These are phyloP conservation scores for Nicator chloris DNA, from an alignment of 2,113 vertebrate species.

Conservation along the genomic window DNA sequence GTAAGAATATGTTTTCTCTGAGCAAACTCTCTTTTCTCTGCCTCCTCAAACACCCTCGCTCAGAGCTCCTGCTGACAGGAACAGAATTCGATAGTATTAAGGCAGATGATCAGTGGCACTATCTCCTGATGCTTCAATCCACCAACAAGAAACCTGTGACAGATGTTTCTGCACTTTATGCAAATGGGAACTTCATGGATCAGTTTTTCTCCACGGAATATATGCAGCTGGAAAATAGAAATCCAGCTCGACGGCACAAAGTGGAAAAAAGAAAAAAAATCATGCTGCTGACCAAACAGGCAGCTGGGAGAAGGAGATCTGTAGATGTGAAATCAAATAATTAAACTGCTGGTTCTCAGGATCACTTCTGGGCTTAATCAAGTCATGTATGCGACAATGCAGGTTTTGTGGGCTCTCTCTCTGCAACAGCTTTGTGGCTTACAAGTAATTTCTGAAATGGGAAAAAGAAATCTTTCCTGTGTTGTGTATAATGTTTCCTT, in stretches of 20 bases:
- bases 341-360: background rate
- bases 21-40: background rate
- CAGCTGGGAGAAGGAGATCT: background rate
- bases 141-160: slow-evolving; percentile 42
- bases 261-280: background rate
- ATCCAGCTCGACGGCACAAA: slow-evolving; percentile 17
- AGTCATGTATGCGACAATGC: rapidly evolving
- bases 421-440: background rate
- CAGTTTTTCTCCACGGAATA: slow-evolving; percentile 64
- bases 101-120: slow-evolving; percentile 4
- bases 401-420: background rate
- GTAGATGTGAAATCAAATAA: background rate
- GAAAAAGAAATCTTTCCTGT: background rate
- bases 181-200: slow-evolving; percentile 73
- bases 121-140: slow-evolving; percentile 34
- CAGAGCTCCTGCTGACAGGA: background rate
- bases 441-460: background rate
- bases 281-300: background rate
- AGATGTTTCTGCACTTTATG: slow-evolving; percentile 72
- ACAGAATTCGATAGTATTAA: background rate
- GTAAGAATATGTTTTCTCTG: background rate
- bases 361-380: background rate
- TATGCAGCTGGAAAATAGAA: slow-evolving; percentile 69
- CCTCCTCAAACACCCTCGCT: background rate
- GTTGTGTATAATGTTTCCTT: background rate